Evolutionary conservation across 2,113 vertebrate genomes (phyloP).

Genomic region (Nannospalax galili): DNA sequence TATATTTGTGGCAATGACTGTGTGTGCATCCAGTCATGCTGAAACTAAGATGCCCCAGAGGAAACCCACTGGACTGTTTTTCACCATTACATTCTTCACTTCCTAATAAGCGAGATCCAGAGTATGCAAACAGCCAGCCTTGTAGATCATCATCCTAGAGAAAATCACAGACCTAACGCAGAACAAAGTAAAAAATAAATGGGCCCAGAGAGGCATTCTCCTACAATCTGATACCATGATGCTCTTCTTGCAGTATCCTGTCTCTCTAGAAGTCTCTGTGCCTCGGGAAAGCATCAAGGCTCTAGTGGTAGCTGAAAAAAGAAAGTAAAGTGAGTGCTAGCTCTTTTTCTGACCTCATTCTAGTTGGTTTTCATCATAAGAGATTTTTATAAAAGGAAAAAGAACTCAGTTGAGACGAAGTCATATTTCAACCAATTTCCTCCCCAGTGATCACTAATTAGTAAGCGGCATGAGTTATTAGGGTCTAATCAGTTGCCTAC

Average conservation of each 20-base stretch:
- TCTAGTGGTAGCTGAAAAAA: background rate
- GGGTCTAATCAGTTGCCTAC: background rate
- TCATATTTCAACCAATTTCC: background rate
- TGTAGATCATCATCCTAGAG: constrained; percentile 82
- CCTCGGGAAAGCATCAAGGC: background rate
- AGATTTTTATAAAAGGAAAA: background rate
- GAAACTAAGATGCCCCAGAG: constrained; percentile 77
- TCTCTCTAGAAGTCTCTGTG: background rate
- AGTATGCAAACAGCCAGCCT: constrained; percentile 77
- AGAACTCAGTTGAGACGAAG: constrained; percentile 11
- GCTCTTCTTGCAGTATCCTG: background rate
- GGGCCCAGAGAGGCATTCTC: constrained; percentile 70
- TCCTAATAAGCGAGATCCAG: constrained; percentile 87
- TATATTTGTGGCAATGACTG: constrained; percentile 73
- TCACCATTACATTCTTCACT: constrained; percentile 87
- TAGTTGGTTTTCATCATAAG: constrained; percentile 14
- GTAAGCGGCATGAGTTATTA: background rate
- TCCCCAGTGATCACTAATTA: background rate
- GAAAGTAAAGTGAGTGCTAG: background rate
- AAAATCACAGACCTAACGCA: constrained; percentile 76
- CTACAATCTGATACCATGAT: constrained; percentile 20
- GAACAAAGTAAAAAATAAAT: constrained; percentile 79
- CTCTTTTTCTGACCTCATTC: background rate
- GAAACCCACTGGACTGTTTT: constrained; percentile 82
- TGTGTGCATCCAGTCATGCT: constrained; percentile 81